Percentiles rank a stretch among this genome's conserved stretches.
These are phyloP conservation scores for Gyrodactylus salaris DNA, from an alignment of 1,140 invertebrate genomes.

Conservation along the genomic window DNA sequence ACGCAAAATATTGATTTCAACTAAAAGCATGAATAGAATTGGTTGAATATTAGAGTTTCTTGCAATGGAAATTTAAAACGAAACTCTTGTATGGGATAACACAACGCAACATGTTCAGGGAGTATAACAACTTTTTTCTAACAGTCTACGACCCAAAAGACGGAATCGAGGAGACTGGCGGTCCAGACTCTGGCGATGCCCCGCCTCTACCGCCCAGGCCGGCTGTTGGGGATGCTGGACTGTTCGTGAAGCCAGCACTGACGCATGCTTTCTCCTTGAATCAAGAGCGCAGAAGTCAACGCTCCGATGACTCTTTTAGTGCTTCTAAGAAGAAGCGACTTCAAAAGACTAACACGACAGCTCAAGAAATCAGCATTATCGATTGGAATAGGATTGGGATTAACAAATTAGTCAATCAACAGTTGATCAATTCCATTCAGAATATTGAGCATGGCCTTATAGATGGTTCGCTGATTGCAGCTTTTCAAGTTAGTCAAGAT, in stretches of 20 bases:
- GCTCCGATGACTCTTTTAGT: not conserved
- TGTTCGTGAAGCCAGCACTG: not conserved
- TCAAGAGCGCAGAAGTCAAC: not conserved
- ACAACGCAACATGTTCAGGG: no score
- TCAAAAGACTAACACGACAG: not conserved
- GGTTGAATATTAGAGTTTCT: no score
- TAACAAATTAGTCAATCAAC: no score
- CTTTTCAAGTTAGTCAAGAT: not conserved
- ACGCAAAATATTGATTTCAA: no score
- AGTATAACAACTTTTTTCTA: no score
- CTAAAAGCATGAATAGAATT: no score
- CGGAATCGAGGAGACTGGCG: not conserved
- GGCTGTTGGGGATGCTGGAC: not conserved
- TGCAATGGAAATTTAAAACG: no score
- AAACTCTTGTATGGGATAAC: no score
- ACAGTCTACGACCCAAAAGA: not conserved
- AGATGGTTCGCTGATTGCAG: not conserved
- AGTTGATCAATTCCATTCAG: not conserved
- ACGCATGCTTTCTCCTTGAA: not conserved
- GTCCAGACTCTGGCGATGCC: not conserved
- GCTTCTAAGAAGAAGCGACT: not conserved
- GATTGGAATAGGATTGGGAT: not conserved
- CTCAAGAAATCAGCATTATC: not conserved
- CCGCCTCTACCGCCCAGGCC: not conserved
- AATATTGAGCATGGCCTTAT: not conserved